Evolutionary conservation across 53 echinoderm and acorn worm genomes (phyloP), one percentile per base, ranked within the genome.

Genomic region (Astropecten irregularis): DNA sequence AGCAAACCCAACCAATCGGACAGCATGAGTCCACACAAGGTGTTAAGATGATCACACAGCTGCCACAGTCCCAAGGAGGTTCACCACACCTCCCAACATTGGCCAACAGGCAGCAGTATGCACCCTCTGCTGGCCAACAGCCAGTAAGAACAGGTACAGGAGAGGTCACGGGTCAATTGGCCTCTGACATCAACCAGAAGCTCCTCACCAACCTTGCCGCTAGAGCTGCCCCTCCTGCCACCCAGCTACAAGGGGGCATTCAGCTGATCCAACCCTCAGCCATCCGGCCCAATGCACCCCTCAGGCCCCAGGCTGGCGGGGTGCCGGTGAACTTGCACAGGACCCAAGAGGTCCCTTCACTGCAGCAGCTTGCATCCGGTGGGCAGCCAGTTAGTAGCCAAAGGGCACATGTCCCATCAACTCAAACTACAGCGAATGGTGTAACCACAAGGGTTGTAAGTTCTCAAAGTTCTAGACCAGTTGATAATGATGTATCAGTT

Each of bases 311-410:
- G 15, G 79, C 37, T 26, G 18, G 79, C 3, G 31, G 62, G 47
- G 61, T 29, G 47, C 79, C 63, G 9, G 46, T 23, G 42, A 30
- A 62, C 18, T 48, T 79, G 11, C 31, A 56, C 7, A 27, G 35
- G 56, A 27, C 18, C 23, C 64, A 76, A 3, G 16, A 49, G 18
- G 86, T 85, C 23, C 66, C 65, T n/a, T 65, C 76, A 8, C 53
- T 76, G 27, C 86, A 85, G 54, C 86, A 85, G 53, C 72, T 76
- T 26, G 86, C 66, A 38, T 37, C 73, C 18, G 86, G 57, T 1
- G 73, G 86, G 29, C 20, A 60, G 40, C 40, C 67, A 21, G 16
- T 32, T 47, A 52, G 51, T n/a, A n/a, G n/a, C 13, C 38, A 37
- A 28, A 33, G 30, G 26, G 26, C 0, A 21, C 74, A 15, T 21